Conservation (phyloP, 2,888 invertebrate genomes). For the Iphiclides podalirius region DNA sequence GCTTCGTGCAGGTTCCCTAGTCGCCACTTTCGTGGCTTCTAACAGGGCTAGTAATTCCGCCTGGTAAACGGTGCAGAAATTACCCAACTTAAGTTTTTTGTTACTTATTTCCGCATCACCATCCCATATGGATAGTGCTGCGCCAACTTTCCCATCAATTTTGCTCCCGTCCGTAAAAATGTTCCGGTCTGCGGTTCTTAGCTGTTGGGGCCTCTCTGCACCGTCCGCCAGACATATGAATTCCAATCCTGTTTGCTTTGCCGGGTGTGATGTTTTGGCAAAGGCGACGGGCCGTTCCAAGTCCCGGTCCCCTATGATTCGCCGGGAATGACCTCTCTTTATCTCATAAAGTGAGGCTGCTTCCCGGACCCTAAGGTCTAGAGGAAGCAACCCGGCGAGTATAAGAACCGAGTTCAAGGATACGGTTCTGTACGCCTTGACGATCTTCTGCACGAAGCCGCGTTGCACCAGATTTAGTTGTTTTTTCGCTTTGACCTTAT, state of each 20-base stretch:
- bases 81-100: background rate
- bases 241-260: background rate
- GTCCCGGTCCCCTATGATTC: slow-evolving; percentile 1
- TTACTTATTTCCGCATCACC: slow-evolving; percentile 1
- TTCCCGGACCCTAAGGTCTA: slow-evolving; percentile 25
- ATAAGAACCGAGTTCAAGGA: slow-evolving; percentile 1
- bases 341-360: slow-evolving; percentile 15
- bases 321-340: slow-evolving; percentile 10
- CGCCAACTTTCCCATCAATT: background rate
- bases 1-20: no score
- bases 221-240: background rate
- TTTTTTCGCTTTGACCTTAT: background rate
- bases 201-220: background rate
- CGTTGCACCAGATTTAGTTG: background rate
- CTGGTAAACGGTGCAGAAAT: slow-evolving; percentile 7
- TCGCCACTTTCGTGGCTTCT: background rate
- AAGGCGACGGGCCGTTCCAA: background rate
- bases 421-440: slow-evolving; percentile 14
- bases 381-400: background rate
- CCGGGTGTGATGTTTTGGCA: slow-evolving; percentile 15
- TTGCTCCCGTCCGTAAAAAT: background rate
- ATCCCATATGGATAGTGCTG: no score
- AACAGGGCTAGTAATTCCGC: slow-evolving; percentile 1
- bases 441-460: background rate
- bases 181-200: slow-evolving; percentile 14